Percentiles rank a stretch among this genome's conserved stretches.
phyloP scores from a whole-genome alignment of 2,797 vertebrate species.

The Nothura maculosa region DNA sequence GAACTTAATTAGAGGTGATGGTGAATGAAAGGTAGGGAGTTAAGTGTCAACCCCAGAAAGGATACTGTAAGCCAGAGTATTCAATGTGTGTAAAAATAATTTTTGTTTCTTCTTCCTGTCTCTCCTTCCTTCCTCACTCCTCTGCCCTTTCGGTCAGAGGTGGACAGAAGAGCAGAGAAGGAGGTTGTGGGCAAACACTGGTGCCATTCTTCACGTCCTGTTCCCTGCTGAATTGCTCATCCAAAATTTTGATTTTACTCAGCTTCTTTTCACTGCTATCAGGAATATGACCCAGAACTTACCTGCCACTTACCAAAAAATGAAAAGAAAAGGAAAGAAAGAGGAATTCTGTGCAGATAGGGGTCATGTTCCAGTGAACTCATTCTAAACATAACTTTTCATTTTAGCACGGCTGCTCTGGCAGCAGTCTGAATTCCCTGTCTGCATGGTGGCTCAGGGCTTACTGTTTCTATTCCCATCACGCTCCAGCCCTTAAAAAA shows the following conservation, averaged over 20 bases:
- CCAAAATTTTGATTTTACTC: not conserved
- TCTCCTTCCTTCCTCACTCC: not conserved
- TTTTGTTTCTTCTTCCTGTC: not conserved
- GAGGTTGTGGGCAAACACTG: not conserved
- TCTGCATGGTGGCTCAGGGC: not conserved
- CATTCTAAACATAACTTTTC: constrained; percentile 35
- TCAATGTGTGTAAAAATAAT: not conserved
- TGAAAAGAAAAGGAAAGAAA: constrained; percentile 2
- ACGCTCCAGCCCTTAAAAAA: not conserved
- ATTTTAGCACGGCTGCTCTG: not conserved
- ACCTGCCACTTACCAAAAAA: not conserved
- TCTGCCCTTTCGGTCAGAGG: not conserved
- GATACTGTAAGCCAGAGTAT: not conserved
- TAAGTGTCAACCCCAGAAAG: constrained; percentile 16
- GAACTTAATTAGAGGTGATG: constrained; percentile 43
- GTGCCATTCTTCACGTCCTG: not conserved
- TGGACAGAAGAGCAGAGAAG: not conserved
- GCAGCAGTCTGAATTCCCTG: constrained; percentile 2
- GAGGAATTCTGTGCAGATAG: not conserved
- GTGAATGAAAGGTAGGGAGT: constrained; percentile 29
- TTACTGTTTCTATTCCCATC: constrained; percentile 2
- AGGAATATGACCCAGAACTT: not conserved
- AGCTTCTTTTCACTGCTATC: not conserved
- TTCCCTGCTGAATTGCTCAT: not conserved
- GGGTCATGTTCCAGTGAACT: constrained; percentile 33